A percentile compares a stretch with the other conserved stretches of the same genome.
These are phyloP conservation scores for Zygaena filipendulae DNA, from an alignment of 2,888 invertebrate species.

Conservation along the genomic window DNA sequence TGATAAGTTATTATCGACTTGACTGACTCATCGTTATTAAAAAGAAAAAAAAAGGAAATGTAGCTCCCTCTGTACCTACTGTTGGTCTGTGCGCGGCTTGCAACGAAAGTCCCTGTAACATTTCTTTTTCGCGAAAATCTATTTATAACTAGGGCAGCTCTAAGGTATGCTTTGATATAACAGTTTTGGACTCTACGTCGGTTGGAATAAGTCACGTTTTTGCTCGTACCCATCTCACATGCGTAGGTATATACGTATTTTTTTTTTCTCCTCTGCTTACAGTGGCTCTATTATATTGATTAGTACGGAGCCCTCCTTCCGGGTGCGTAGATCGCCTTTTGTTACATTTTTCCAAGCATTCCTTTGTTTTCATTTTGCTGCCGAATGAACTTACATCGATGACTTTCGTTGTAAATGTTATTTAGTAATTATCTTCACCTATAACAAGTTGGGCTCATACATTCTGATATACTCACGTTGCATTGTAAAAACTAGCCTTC, in stretches of 20 bases:
- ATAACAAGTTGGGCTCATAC: too few relatives aligned
- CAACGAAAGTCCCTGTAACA: conserved; percentile 67
- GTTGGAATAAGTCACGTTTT: too few relatives aligned
- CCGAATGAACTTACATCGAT: conserved; percentile 21
- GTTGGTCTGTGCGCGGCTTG: conserved; percentile 51
- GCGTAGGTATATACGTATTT: conserved; percentile 43
- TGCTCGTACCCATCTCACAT: too few relatives aligned
- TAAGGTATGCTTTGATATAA: conserved; percentile 24
- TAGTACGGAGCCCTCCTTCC: conserved; percentile 57
- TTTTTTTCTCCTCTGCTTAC: conserved; percentile 48
- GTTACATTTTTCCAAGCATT: conserved; percentile 43
- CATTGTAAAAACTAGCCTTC: too few relatives aligned
- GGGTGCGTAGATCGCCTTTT: conserved; percentile 45
- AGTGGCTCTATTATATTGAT: conserved; percentile 69
- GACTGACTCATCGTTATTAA: too few relatives aligned
- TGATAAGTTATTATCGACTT: too few relatives aligned
- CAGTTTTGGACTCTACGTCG: conserved; percentile 27
- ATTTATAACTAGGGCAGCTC: conserved; percentile 67
- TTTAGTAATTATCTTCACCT: too few relatives aligned
- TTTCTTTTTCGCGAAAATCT: conserved; percentile 70
- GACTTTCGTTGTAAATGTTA: too few relatives aligned
- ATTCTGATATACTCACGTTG: too few relatives aligned
- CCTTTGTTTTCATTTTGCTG: conserved; percentile 45
- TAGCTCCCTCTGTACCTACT: conserved; percentile 15
- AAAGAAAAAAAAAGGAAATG: too few relatives aligned